Evolutionary conservation across 1,140 invertebrate genomes (phyloP).

Genomic region (Lamellibrachia luymesi): DNA sequence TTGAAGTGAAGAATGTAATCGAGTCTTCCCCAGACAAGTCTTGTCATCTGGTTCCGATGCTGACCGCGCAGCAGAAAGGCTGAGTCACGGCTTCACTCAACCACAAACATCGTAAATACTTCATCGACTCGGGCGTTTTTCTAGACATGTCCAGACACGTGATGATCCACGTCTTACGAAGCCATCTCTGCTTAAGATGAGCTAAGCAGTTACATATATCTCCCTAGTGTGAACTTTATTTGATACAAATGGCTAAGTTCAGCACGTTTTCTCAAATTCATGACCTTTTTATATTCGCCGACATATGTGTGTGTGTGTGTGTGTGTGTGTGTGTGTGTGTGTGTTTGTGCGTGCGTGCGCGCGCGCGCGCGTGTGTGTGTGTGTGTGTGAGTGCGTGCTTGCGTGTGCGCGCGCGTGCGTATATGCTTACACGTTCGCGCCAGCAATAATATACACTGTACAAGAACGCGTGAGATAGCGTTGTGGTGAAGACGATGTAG

Average conservation of each 20-base stretch:
- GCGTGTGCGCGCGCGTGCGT: not conserved
- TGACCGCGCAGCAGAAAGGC: not conserved
- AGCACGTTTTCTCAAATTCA: no score
- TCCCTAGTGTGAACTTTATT: no score
- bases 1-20: not conserved
- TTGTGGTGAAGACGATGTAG: not conserved
- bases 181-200: no score
- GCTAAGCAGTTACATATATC: no score
- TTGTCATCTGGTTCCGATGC: not conserved
- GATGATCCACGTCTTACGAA: not conserved
- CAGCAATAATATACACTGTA: not conserved
- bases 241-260: no score
- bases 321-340: no score
- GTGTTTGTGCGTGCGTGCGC: no score
- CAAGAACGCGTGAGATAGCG: not conserved
- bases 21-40: not conserved
- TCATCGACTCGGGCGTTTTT: not conserved
- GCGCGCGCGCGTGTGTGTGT: no score
- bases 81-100: not conserved
- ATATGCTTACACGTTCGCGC: not conserved
- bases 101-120: not conserved
- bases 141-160: not conserved
- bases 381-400: no score
- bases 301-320: no score
- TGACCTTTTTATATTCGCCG: no score